Percentiles rank a stretch among this genome's conserved stretches.
phyloP scores from a whole-genome alignment of 2,113 vertebrate genomes.

The Setophaga coronata region DNA sequence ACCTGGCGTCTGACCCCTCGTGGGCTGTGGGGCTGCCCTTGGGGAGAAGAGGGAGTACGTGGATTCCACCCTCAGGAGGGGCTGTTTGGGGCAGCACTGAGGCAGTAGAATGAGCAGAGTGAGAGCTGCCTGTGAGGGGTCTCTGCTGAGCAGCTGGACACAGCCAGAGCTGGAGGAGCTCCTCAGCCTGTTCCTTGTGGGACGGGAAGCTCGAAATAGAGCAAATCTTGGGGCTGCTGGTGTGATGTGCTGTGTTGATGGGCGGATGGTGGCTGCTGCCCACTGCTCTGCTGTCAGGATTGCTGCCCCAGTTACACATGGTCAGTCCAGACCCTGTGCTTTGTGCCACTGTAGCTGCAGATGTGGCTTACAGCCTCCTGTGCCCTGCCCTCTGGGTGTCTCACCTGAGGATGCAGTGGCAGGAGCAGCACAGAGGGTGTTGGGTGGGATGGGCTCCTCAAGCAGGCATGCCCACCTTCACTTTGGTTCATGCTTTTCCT shows the following conservation, averaged over 20 bases:
- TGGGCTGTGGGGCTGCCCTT: not conserved
- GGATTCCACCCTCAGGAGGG: not conserved
- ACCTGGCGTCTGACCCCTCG: not conserved
- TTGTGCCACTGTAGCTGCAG: not conserved
- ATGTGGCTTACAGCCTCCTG: not conserved
- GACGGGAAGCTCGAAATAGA: not conserved
- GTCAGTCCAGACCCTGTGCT: not conserved
- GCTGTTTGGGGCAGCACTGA: not conserved
- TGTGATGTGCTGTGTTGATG: not conserved
- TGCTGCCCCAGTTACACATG: not conserved
- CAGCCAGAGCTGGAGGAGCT: not conserved
- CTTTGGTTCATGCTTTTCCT: not conserved
- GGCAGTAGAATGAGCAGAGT: not conserved
- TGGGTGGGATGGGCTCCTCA: not conserved
- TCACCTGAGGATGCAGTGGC: not conserved
- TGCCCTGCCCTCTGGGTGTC: not conserved
- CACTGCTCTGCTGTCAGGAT: not conserved
- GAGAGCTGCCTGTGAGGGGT: not conserved
- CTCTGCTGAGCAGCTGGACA: not conserved
- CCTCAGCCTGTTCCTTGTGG: not conserved
- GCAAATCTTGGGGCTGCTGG: not conserved
- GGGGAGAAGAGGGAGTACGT: accelerated
- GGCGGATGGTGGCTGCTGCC: not conserved
- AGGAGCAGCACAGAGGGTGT: not conserved
- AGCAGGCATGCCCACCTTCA: not conserved